These are phyloP conservation scores for Rhegmatorhina hoffmannsi DNA, from an alignment of 2,113 vertebrate genomes.

Conservation along the genomic window DNA sequence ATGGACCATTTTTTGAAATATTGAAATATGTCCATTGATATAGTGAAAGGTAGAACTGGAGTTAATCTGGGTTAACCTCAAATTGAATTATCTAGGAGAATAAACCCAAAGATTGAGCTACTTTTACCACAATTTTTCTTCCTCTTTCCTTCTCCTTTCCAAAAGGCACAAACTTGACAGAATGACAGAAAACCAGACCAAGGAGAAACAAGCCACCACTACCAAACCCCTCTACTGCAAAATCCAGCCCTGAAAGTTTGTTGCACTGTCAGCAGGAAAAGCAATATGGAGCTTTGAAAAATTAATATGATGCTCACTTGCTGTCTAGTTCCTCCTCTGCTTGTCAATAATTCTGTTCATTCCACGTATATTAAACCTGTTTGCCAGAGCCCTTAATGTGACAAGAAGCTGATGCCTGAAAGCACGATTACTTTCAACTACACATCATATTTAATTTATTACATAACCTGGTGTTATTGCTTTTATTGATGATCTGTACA, in stretches of 20 bases:
- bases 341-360: constrained; percentile 66
- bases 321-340: constrained; percentile 26
- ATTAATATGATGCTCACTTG: constrained; percentile 68
- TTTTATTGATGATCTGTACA: constrained; percentile 73
- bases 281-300: constrained; percentile 59
- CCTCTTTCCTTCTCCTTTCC: not conserved
- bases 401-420: constrained; percentile 62
- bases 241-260: constrained; percentile 33
- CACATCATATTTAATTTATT: constrained; percentile 78
- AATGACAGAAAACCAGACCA: not conserved
- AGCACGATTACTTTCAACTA: constrained; percentile 63
- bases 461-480: constrained; percentile 62
- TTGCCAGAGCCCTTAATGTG: constrained; percentile 64
- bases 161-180: not conserved
- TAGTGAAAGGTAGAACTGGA: not conserved
- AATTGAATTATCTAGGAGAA: not conserved
- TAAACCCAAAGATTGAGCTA: not conserved
- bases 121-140: not conserved
- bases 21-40: not conserved
- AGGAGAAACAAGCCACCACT: not conserved
- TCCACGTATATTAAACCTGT: constrained; percentile 63
- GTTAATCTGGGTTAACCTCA: not conserved
- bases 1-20: not conserved
- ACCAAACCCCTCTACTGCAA: not conserved
- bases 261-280: constrained; percentile 51